Evolutionary conservation across 2,797 vertebrate genomes (phyloP).

Genomic region (Protosalanx chinensis): DNA sequence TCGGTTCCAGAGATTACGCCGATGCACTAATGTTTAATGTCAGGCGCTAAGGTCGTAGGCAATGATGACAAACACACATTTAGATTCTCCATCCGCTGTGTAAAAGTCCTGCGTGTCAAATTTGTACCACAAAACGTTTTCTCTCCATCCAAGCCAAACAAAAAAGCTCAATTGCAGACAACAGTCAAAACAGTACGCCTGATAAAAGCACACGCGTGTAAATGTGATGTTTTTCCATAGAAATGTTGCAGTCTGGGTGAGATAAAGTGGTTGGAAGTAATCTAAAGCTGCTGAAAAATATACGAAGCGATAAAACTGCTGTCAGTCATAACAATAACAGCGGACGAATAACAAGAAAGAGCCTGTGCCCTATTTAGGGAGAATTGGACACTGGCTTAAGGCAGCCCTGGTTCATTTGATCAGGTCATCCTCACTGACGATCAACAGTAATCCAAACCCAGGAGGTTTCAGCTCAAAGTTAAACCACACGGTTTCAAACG

Average conservation of each 20-base stretch:
- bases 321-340: conserved; percentile 32
- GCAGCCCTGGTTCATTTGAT: not conserved
- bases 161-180: not conserved
- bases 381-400: conserved; percentile 8
- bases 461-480: not conserved
- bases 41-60: too few species aligned
- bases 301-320: conserved; percentile 15
- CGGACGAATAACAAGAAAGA: not conserved
- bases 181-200: not conserved
- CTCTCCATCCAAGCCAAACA: not conserved
- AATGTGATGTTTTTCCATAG: not conserved
- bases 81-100: not conserved
- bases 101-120: not conserved
- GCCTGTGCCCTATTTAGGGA: conserved; percentile 3
- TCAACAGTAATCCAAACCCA: not conserved
- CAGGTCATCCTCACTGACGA: not conserved
- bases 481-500: too few species aligned
- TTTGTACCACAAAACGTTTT: too few species aligned
- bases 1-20: not conserved
- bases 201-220: conserved; percentile 3
- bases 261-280: conserved; percentile 26
- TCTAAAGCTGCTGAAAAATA: conserved; percentile 27
- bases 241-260: not conserved
- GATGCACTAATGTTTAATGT: too few species aligned
- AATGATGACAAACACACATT: too few species aligned